These are phyloP conservation scores for Erynnis tages DNA, from an alignment of 2,888 invertebrate genomes.

Conservation along the genomic window DNA sequence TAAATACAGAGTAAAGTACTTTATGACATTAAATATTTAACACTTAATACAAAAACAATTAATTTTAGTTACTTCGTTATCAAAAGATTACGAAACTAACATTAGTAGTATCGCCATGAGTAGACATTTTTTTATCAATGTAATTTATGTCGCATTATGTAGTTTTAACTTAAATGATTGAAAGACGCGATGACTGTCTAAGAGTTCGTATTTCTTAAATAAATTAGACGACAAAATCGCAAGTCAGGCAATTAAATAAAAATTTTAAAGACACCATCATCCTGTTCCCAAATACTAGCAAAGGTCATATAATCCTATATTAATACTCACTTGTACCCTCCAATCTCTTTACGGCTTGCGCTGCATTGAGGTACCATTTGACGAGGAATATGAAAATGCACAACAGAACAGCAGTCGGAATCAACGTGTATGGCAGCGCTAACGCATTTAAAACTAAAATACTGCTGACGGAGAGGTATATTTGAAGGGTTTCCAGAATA, in stretches of 20 bases:
- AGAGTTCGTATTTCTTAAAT: too few relatives aligned
- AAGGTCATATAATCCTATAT: too few relatives aligned
- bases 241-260: neutral
- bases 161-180: too few relatives aligned
- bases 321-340: conserved; percentile 86
- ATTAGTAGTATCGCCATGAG: neutral
- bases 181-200: too few relatives aligned
- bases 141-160: neutral
- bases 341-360: conserved; percentile 87
- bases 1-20: neutral
- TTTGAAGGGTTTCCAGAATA: conserved; percentile 83
- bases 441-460: conserved; percentile 64
- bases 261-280: neutral
- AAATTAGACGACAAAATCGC: too few relatives aligned
- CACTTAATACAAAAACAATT: too few relatives aligned
- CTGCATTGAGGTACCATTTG: conserved; percentile 86
- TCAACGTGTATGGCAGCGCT: conserved; percentile 66
- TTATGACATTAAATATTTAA: too few relatives aligned
- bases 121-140: neutral
- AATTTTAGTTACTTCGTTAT: neutral
- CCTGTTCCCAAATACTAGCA: neutral
- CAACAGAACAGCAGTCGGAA: conserved; percentile 61
- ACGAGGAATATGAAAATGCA: conserved; percentile 84
- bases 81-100: neutral
- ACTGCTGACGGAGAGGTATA: conserved; percentile 63